These are phyloP conservation scores for Mungos mungo DNA, from an alignment of 2,113 vertebrate species.

Conservation along the genomic window DNA sequence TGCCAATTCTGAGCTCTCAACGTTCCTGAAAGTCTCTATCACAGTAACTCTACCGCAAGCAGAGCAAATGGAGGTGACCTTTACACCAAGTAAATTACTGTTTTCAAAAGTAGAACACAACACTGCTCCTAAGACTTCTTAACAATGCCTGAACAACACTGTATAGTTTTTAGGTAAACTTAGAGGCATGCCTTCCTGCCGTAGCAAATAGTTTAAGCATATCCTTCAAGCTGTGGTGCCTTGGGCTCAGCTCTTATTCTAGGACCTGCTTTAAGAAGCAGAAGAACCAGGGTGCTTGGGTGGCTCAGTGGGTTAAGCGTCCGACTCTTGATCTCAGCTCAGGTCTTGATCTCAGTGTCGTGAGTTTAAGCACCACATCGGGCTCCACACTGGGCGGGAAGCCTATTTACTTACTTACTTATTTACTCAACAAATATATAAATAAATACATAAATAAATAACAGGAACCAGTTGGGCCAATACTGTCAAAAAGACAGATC, in stretches of 20 bases:
- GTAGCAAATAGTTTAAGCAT: neutral
- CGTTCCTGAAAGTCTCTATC: slow-evolving; percentile 24
- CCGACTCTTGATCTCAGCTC: too few species aligned
- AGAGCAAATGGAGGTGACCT: neutral
- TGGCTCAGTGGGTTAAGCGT: too few species aligned
- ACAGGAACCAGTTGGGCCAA: neutral
- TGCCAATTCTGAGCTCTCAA: neutral
- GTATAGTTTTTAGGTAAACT: neutral
- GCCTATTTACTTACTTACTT: too few species aligned
- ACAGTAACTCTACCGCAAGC: neutral
- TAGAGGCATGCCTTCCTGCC: neutral
- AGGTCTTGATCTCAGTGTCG: too few species aligned
- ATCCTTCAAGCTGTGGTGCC: neutral
- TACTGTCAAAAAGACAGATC: neutral
- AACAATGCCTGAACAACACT: neutral
- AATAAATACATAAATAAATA: too few species aligned
- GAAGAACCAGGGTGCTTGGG: neutral
- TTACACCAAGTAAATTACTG: neutral
- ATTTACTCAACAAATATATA: too few species aligned
- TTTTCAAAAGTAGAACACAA: neutral
- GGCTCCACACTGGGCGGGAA: too few species aligned
- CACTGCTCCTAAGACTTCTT: neutral
- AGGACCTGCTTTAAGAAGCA: neutral
- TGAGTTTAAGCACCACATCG: too few species aligned
- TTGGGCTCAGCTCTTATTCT: neutral